These are phyloP conservation scores for Oncopodura yosiiana DNA, from an alignment of 1,140 invertebrate species.

Conservation along the genomic window DNA sequence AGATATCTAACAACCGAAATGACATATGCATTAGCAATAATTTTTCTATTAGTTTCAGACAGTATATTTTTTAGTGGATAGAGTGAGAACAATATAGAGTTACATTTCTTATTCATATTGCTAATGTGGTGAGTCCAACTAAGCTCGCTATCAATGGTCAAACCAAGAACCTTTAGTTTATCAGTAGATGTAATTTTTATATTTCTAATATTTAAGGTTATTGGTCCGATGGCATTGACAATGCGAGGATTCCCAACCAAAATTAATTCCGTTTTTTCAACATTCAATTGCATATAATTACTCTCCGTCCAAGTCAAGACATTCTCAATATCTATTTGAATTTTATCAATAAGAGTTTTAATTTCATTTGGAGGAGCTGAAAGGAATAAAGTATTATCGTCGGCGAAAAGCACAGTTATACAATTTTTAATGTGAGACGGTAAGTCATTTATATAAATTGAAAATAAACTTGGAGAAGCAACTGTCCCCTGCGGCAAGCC, in stretches of 20 bases:
- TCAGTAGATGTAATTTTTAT: neutral
- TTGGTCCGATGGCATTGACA: neutral
- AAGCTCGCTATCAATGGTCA: neutral
- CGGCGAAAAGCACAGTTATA: constrained; percentile 32
- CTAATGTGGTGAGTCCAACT: neutral
- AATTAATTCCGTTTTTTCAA: constrained; percentile 11
- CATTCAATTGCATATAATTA: constrained; percentile 4
- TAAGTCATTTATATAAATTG: constrained; percentile 35
- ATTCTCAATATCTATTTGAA: neutral
- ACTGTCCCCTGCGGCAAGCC: constrained; percentile 37
- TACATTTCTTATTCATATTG: constrained; percentile 1
- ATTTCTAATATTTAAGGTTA: neutral
- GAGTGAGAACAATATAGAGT: neutral
- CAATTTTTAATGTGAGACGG: constrained; percentile 7
- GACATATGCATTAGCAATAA: neutral
- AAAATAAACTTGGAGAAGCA: constrained; percentile 34
- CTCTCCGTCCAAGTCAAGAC: constrained; percentile 1
- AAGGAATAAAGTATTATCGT: constrained; percentile 34
- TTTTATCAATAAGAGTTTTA: too few species aligned
- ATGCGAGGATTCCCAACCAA: neutral
- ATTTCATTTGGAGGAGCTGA: neutral
- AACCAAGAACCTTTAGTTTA: neutral
- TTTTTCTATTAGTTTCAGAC: neutral
- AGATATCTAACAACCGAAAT: neutral
- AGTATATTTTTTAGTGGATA: neutral